A percentile compares a stretch with the other conserved stretches of the same genome.
Evolutionary conservation across 2,797 vertebrate genomes (phyloP).

Genomic region (Mustela erminea): DNA sequence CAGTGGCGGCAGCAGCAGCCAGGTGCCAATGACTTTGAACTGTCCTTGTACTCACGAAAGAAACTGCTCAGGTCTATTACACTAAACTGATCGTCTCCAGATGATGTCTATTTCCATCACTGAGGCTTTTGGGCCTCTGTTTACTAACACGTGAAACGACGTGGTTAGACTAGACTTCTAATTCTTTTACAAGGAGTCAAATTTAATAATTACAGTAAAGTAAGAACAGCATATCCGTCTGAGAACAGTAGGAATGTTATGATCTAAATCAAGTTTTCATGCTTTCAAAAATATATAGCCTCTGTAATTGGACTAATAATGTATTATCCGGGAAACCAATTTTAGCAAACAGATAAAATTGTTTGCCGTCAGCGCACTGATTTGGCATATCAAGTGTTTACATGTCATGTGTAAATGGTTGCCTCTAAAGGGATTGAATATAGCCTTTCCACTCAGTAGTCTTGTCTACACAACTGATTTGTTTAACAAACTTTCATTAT

Average conservation of each 20-base stretch:
- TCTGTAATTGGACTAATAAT: constrained; percentile 41
- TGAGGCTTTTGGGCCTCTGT: background rate
- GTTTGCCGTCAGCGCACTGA: constrained; percentile 9
- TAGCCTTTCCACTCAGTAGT: constrained; percentile 28
- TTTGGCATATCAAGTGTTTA: constrained; percentile 47
- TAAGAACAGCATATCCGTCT: constrained; percentile 12
- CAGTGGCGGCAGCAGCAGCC: background rate
- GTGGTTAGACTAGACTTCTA: background rate
- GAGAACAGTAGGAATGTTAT: background rate
- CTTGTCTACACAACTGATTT: constrained; percentile 47
- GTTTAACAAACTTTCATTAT: constrained; percentile 51
- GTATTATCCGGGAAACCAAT: background rate
- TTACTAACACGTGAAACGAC: constrained; percentile 22
- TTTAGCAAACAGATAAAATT: constrained; percentile 18
- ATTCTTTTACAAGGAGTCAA: constrained; percentile 15
- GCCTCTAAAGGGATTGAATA: constrained; percentile 42
- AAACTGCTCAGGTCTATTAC: background rate
- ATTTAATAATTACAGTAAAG: background rate
- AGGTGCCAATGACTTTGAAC: background rate
- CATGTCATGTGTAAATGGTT: constrained; percentile 20
- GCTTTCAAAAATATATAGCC: background rate
- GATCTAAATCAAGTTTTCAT: background rate
- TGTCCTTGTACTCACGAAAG: background rate
- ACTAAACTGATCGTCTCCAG: background rate
- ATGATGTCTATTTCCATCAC: background rate